These are phyloP conservation scores for Triops cancriformis DNA, from an alignment of 1,140 invertebrate genomes.

Conservation along the genomic window DNA sequence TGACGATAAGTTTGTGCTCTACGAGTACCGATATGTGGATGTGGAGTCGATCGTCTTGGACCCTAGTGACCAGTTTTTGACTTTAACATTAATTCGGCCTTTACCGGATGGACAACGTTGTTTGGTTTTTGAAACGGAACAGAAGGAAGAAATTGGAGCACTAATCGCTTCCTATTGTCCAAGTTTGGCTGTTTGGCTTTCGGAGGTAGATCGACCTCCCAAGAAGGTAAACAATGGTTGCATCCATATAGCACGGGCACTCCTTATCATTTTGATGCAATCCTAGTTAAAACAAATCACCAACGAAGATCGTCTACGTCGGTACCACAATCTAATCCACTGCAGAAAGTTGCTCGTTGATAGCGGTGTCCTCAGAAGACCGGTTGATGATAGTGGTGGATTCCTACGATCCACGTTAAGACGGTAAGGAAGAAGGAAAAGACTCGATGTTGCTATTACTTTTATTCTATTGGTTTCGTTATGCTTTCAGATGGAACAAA, in stretches of 20 bases:
- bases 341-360: conserved; percentile 74
- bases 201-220: conserved; percentile 63
- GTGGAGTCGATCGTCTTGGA: conserved; percentile 85
- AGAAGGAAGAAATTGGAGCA: conserved; percentile 83
- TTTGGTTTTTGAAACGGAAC: conserved; percentile 83
- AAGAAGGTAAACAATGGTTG: conserved; percentile 43
- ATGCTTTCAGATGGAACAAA: conserved; percentile 60
- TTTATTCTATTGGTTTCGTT: conserved; percentile 9
- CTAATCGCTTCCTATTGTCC: conserved; percentile 87
- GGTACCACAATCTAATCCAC: conserved; percentile 71
- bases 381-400: conserved; percentile 60
- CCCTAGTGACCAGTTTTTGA: conserved; percentile 84
- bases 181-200: conserved; percentile 71
- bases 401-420: conserved; percentile 80
- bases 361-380: conserved; percentile 67
- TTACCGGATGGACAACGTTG: conserved; percentile 65
- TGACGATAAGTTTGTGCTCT: conserved; percentile 79
- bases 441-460: neutral
- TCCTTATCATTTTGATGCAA: conserved; percentile 17
- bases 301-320: conserved; percentile 67
- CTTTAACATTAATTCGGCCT: conserved; percentile 57
- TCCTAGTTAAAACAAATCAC: conserved; percentile 51
- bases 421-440: conserved; percentile 40
- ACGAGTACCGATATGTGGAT: conserved; percentile 78
- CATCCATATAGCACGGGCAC: neutral